Evolutionary conservation across 2,888 invertebrate species (phyloP), one percentile per base, ranked within the genome.

Genomic region (Thera britannica): DNA sequence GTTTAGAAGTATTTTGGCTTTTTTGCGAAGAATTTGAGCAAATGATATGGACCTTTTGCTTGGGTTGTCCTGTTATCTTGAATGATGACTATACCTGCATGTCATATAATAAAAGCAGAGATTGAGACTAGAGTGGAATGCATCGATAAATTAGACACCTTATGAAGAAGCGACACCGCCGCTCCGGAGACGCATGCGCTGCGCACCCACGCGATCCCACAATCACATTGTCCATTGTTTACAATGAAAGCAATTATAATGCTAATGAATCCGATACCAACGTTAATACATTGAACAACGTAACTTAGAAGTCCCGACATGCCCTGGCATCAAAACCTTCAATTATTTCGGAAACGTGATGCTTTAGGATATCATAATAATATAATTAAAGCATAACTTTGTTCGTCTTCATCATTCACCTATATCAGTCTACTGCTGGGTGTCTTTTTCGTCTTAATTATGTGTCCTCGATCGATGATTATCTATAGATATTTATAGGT

Each of bases 221-320:
- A 77, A 79, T 76, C 68, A 78, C 72, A 76, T 79, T 76, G 78
- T 75, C 64, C 73, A 75, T 77, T 77, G 76, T 77, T 76, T 77
- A 76, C 75, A 73, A 61, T 72, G 62, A 75, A 65, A 69, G 63
- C 68, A 62, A 75, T 75, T 72, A 70, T 62, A 68, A 72, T 71
- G 67, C 60, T 62, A 75, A 74, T 71, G 61, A 72, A 67, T 74
- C 67, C 66, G 63, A 67, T 72, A 66, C 65, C 56, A 70, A 54
- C 65, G 71, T 70, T 71, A 72, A 75, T 74, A 69, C 58, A 68
- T 57, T 71, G 65, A 65, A 65, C 67, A 58, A 58, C 62, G 56
- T 55, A 36, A 55, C 35, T 58, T 57, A 12, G n/a, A 68, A 34
- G 34, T 34, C 34, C 8, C 52, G 9, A 8, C 23, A 0, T 23